Percentiles rank a stretch among this genome's conserved stretches.
phyloP scores from a whole-genome alignment of 2,888 invertebrate species.

The Drosophila stalkeri region DNA sequence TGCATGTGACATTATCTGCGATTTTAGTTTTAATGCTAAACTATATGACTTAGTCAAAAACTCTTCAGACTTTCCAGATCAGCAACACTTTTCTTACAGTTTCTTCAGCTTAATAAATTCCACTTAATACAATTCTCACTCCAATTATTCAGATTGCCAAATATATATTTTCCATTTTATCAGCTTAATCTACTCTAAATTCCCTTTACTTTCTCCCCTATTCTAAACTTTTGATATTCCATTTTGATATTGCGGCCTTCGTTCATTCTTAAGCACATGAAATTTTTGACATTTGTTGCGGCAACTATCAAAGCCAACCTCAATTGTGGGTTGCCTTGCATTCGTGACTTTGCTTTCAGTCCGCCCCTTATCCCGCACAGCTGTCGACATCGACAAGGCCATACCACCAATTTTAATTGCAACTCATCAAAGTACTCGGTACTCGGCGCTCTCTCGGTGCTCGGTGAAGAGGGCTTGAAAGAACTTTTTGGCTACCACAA shows the following conservation, averaged over 20 bases:
- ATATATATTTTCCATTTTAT: background rate
- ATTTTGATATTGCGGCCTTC: background rate
- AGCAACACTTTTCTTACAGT: too few relatives aligned
- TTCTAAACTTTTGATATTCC: background rate
- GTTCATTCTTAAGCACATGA: background rate
- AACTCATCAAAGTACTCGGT: constrained; percentile 51
- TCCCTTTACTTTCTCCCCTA: background rate
- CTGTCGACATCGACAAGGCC: constrained; percentile 33
- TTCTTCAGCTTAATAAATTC: background rate
- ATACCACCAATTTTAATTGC: constrained; percentile 57
- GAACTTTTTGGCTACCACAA: constrained; percentile 58
- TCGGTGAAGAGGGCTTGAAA: constrained; percentile 38
- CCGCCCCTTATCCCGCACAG: background rate
- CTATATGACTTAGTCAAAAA: too few relatives aligned
- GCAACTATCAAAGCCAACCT: constrained; percentile 33
- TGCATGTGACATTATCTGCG: too few relatives aligned
- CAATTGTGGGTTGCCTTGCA: constrained; percentile 21
- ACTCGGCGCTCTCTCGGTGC: background rate
- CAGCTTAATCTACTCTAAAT: background rate
- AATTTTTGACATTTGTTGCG: constrained; percentile 14
- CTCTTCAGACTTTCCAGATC: too few relatives aligned
- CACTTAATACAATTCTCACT: background rate
- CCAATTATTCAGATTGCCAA: background rate
- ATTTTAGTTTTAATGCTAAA: too few relatives aligned
- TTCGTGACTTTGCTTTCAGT: background rate